These are phyloP conservation scores for Furcula furcula DNA, from an alignment of 2,888 invertebrate genomes.

Conservation along the genomic window DNA sequence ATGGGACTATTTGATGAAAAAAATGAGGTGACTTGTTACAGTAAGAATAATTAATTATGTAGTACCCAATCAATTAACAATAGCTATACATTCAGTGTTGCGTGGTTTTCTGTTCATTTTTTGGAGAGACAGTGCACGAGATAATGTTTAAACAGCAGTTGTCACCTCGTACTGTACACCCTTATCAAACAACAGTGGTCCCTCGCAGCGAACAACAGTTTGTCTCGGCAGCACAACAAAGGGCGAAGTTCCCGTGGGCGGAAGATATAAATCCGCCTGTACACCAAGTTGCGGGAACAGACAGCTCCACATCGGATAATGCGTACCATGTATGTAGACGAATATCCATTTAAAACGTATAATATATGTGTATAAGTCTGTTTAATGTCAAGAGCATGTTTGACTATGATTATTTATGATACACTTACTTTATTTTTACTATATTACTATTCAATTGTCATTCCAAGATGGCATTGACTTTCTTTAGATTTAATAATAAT, in stretches of 20 bases:
- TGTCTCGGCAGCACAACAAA: constrained; percentile 68
- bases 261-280: constrained; percentile 64
- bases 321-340: constrained; percentile 65
- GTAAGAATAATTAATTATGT: no score
- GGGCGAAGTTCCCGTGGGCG: constrained; percentile 74
- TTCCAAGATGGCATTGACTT: no score
- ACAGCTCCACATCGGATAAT: constrained; percentile 76
- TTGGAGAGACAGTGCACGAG: constrained; percentile 33
- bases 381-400: no score
- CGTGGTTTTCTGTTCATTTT: constrained; percentile 12
- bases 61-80: no score
- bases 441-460: no score
- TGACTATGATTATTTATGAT: no score
- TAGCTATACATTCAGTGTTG: no score
- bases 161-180: constrained; percentile 71
- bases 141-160: constrained; percentile 77
- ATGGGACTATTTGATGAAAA: no score
- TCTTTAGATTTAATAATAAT: no score
- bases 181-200: constrained; percentile 76
- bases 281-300: constrained; percentile 69
- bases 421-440: no score
- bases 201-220: constrained; percentile 72
- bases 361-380: no score
- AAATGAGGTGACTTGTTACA: no score
- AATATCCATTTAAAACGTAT: not conserved